Percentiles rank a stretch among this genome's conserved stretches.
Evolutionary conservation across 2,113 vertebrate genomes (phyloP).

Genomic region (Limnothrissa miodon): DNA sequence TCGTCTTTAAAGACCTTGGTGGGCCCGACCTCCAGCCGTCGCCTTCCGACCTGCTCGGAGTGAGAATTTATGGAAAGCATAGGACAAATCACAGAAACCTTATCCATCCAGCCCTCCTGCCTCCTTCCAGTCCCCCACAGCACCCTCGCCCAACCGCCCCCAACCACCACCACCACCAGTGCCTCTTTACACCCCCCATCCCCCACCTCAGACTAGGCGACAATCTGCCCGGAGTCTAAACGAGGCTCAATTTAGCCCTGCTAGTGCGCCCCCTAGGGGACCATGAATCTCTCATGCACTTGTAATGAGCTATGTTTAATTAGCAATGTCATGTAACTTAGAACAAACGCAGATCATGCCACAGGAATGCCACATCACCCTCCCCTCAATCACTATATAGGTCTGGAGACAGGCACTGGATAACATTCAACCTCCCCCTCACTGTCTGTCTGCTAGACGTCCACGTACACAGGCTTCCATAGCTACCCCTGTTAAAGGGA

Average conservation of each 20-base stretch:
- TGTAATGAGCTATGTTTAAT: slow-evolving; percentile 66
- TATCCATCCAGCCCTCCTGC: slow-evolving; percentile 49
- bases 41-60: slow-evolving; percentile 30
- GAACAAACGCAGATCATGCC: slow-evolving; percentile 55
- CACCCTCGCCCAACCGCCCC: too few species aligned
- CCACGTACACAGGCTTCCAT: not conserved
- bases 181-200: not conserved
- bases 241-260: slow-evolving; percentile 49
- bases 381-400: not conserved
- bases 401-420: not conserved
- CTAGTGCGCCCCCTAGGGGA: slow-evolving; percentile 48
- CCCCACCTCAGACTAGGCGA: not conserved
- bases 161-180: not conserved
- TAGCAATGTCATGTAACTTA: slow-evolving; percentile 59
- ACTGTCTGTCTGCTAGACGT: not conserved
- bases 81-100: slow-evolving; percentile 57
- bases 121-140: slow-evolving; percentile 28
- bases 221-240: slow-evolving; percentile 10
- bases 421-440: not conserved
- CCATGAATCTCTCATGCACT: slow-evolving; percentile 55
- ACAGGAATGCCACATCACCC: slow-evolving; percentile 46
- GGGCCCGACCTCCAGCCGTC: slow-evolving; percentile 17
- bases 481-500: not conserved
- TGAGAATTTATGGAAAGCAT: slow-evolving; percentile 64
- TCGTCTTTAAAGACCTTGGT: slow-evolving; percentile 42